Conservation (phyloP, 2,113 vertebrate genomes). For the Gnathonemus longibarbis region DNA sequence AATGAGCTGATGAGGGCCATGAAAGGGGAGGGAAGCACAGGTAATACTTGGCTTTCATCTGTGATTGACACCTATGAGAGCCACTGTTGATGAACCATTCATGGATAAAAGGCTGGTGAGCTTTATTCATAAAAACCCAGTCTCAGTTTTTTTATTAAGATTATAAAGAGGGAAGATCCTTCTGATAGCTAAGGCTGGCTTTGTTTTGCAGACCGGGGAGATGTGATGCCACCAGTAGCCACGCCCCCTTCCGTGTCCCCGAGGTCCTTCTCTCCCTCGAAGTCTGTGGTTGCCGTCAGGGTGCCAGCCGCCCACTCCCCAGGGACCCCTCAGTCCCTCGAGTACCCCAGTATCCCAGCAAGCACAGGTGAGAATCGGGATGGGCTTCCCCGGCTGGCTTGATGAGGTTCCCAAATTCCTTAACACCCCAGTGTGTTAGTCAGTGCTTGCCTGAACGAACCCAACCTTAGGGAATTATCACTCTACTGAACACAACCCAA, state of each 20-base stretch:
- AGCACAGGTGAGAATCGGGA: constrained; percentile 73
- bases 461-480: neutral
- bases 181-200: neutral
- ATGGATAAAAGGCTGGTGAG: neutral
- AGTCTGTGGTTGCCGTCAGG: constrained; percentile 77
- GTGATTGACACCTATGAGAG: neutral
- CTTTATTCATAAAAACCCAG: constrained; percentile 5
- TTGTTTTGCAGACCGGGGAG: constrained; percentile 62
- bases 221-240: constrained; percentile 71
- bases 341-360: constrained; percentile 68
- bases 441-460: neutral
- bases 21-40: constrained; percentile 82
- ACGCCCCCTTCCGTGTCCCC: constrained; percentile 77
- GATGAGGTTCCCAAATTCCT: neutral
- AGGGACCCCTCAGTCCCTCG: constrained; percentile 77
- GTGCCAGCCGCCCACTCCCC: constrained; percentile 75
- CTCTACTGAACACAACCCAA: neutral
- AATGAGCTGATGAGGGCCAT: constrained; percentile 93
- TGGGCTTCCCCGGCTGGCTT: neutral
- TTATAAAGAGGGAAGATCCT: neutral
- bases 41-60: constrained; percentile 44
- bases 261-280: constrained; percentile 79
- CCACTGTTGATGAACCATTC: neutral
- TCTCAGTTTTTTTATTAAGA: neutral
- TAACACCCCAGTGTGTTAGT: neutral